Conservation (phyloP, 2,888 invertebrate species). For the Pandemis cinnamomeana region DNA sequence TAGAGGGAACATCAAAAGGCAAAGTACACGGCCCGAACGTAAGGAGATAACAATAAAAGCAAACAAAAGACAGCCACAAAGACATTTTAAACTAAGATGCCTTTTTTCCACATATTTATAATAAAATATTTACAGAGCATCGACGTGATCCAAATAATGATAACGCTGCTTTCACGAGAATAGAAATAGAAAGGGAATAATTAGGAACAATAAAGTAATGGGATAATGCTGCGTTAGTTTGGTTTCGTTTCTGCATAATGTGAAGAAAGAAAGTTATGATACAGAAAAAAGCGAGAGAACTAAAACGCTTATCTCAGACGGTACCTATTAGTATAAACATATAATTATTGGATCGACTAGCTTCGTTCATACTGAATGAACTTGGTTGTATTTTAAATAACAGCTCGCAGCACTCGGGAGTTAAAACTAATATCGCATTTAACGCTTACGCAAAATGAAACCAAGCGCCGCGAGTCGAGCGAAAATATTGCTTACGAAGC, state of each 20-base stretch:
- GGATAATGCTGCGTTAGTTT: slow-evolving; percentile 40
- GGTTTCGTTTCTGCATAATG: neutral
- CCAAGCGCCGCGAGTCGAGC: slow-evolving; percentile 47
- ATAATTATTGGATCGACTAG: too few relatives aligned
- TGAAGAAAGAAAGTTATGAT: neutral
- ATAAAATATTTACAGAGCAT: slow-evolving; percentile 55
- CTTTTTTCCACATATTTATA: slow-evolving; percentile 49
- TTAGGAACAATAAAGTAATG: slow-evolving; percentile 75
- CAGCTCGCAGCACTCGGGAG: slow-evolving; percentile 11
- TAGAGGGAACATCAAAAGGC: slow-evolving; percentile 51
- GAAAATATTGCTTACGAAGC: slow-evolving; percentile 52
- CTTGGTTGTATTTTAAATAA: slow-evolving; percentile 16
- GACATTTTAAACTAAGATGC: slow-evolving; percentile 53
- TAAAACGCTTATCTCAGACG: neutral
- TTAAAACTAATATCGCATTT: slow-evolving; percentile 39
- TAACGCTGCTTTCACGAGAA: slow-evolving; percentile 56
- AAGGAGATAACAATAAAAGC: slow-evolving; percentile 57
- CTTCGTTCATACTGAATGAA: neutral
- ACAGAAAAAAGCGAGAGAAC: neutral
- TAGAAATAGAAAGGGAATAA: slow-evolving; percentile 66
- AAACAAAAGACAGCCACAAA: slow-evolving; percentile 50
- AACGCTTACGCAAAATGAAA: slow-evolving; percentile 28
- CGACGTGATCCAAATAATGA: slow-evolving; percentile 62
- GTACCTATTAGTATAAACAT: too few relatives aligned
- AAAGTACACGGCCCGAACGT: slow-evolving; percentile 45